Base-by-base conservation (phyloP, 2,888 invertebrate species). In the Polymixis flavicincta region DNA sequence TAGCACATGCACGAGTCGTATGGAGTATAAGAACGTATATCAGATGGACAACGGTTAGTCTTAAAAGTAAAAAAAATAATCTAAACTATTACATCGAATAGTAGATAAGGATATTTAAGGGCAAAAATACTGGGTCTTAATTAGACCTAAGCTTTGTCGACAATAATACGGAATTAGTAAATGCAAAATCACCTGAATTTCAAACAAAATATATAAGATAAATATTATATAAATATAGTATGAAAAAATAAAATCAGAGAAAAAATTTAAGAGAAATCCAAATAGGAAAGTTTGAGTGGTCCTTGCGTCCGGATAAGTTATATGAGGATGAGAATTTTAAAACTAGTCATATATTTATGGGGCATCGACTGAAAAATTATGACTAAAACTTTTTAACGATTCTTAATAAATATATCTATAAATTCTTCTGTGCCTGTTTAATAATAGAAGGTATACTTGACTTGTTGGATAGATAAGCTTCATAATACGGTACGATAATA, bases 241-340 rank as follows among this genome's bases (percentile, higher is more conserved):
- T 85, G 72, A 74, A 89, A 89, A 89, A 89, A 88, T 84, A 90
- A 59, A 89, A 88, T 87, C 85, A 91, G 85, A 89, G 90, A 89
- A 90, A 84, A 90, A 89, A 89, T 89, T 90, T 64, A 90, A 89
- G 90, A 92, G 88, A 90, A 91, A 90, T 92, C 88, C 90, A 92
- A 93, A 93, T 96, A 97, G 97, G 97, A 97, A 97, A 97, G 95
- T 97, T 98, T 98, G 98, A 98, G 97, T 97, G 98, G 98, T 98
- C 98, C 98, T 98, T 98, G 97, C 97, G 97, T 95, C 93, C 93
- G 93, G 91, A 91, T 92, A 85, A 74, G 73, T 81, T 88, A 87
- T 89, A 87, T 88, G 83, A 84, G 88, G 82, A 85, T 88, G 84
- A 88, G 78, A 86, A 84, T 83, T 82, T 82, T 78, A 73, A 76